Evolutionary conservation across 2,888 invertebrate species (phyloP).

Genomic region (Microplitis manilae): DNA sequence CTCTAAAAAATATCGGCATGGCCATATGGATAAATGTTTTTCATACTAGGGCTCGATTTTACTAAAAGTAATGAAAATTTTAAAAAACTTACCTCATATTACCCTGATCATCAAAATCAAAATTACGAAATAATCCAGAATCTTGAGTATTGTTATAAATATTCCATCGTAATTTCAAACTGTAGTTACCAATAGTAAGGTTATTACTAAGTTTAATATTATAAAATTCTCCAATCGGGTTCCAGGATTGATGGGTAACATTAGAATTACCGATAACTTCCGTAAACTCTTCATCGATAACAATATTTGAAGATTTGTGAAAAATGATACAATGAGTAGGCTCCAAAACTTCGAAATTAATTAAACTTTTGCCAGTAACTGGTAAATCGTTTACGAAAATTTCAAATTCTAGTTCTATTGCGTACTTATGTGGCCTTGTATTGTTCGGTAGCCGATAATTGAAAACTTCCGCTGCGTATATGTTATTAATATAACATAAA

Average conservation of each 20-base stretch:
- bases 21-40: too few relatives aligned
- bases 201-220: slow-evolving; percentile 36
- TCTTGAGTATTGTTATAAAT: background rate
- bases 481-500: background rate
- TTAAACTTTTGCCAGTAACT: slow-evolving; percentile 48
- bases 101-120: background rate
- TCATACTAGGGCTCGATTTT: too few relatives aligned
- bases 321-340: slow-evolving; percentile 37
- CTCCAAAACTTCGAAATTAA: slow-evolving; percentile 46
- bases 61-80: too few relatives aligned
- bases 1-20: too few relatives aligned
- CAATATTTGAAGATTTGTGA: slow-evolving; percentile 37
- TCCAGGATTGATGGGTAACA: slow-evolving; percentile 27
- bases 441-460: slow-evolving; percentile 73
- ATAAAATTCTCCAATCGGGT: slow-evolving; percentile 35
- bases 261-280: slow-evolving; percentile 31
- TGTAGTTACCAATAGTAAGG: slow-evolving; percentile 72
- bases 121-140: background rate
- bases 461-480: background rate
- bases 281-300: slow-evolving; percentile 39
- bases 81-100: background rate
- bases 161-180: slow-evolving; percentile 73
- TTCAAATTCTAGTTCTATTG: slow-evolving; percentile 72
- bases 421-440: slow-evolving; percentile 73
- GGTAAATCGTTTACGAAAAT: slow-evolving; percentile 66